Evolutionary conservation across 2,113 vertebrate genomes (phyloP).

Genomic region (Trematomus loennbergii): DNA sequence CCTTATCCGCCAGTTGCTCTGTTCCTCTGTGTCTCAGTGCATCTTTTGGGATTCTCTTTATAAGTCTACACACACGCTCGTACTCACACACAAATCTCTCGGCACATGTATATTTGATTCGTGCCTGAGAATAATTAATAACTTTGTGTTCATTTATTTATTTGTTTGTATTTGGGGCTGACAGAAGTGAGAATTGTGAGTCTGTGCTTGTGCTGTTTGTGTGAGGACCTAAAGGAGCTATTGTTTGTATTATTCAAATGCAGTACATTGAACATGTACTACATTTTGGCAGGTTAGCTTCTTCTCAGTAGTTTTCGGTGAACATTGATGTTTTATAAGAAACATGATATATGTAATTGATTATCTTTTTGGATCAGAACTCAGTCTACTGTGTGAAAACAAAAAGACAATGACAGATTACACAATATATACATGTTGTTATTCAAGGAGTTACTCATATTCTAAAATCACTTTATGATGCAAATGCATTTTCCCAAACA

Average conservation of each 20-base stretch:
- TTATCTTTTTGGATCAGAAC: too few relatives aligned
- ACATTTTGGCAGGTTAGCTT: conserved; percentile 18
- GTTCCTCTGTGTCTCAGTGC: conserved; percentile 38
- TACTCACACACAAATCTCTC: conserved; percentile 55
- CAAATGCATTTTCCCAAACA: background rate
- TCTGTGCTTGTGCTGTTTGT: conserved; percentile 26
- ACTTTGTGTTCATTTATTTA: conserved; percentile 80
- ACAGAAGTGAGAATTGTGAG: conserved; percentile 55
- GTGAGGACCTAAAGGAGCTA: conserved; percentile 8
- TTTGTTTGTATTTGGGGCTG: conserved; percentile 80
- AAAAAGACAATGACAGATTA: background rate
- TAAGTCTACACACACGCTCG: conserved; percentile 33
- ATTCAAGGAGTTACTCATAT: background rate
- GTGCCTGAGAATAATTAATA: conserved; percentile 79
- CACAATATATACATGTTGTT: background rate
- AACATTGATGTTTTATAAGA: background rate
- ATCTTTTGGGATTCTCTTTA: conserved; percentile 64
- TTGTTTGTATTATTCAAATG: conserved; percentile 52
- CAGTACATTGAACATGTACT: conserved; percentile 22
- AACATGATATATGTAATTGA: background rate
- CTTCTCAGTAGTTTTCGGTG: background rate
- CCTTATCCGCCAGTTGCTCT: conserved; percentile 38
- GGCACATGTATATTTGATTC: conserved; percentile 79
- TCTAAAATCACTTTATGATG: background rate
- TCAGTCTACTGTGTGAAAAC: background rate